Evolutionary conservation across 2,888 invertebrate genomes (phyloP), one percentile per base, ranked within the genome.

Genomic region (Drosophila merina): DNA sequence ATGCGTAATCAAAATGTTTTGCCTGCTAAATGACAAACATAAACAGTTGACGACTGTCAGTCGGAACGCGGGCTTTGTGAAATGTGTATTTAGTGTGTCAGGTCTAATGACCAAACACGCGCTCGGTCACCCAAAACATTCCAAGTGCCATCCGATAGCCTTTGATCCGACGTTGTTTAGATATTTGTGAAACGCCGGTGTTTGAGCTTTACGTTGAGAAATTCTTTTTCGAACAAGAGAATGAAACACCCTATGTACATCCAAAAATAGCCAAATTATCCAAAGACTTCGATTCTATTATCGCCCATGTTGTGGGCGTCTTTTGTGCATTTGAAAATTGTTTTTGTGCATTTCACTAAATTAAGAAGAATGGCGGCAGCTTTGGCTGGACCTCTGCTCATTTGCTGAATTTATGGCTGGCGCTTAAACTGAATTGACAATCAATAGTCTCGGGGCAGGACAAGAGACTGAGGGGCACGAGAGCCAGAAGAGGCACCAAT

Each of bases 391-490:
- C 51, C 71, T 52, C 55, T 75, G 78, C 81, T 80, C 84, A 80
- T 80, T 80, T 80, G 68, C 59, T 69, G 72, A 69, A 85, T 83
- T 83, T 85, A 83, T 85, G 72, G 70, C 64, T 66, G 69, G 68
- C 74, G 82, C 85, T 83, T 83, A 85, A 82, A 85, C 81, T 76
- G 81, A 81, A 83, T 83, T 83, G 82, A 82, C 74, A 85, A 82
- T 85, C 82, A 79, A 82, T 79, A 73, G 82, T 70, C 82, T 70
- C 75, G 68, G 57, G 59, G 50, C 62, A 69, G 58, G 62, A 47
- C n/a, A 2, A 47, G 12, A n/a, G 30, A 50, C 57, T 33, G 30
- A 31, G 44, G n/a, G 6, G 28, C 4, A 5, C 28, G 28, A 6
- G 30, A 1, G 33, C 30, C 38, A 14, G 38, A 10, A 48, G 47